A percentile compares a stretch with the other conserved stretches of the same genome.
Evolutionary conservation across 2,797 vertebrate species (phyloP).

Genomic region (Fistularia commersonii): DNA sequence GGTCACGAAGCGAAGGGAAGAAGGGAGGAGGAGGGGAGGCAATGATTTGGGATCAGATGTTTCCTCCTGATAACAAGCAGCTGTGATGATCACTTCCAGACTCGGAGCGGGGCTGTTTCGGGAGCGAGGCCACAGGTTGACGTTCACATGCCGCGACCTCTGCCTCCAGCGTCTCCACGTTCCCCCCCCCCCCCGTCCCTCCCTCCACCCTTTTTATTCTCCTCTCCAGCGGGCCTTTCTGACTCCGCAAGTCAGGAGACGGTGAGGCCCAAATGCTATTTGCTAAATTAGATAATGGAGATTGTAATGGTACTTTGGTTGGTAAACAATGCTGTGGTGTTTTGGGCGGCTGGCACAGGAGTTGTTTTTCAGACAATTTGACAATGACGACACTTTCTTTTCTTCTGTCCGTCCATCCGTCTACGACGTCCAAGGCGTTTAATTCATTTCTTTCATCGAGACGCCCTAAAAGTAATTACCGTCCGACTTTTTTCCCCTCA

Average conservation of each 20-base stretch:
- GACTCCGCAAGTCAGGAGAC: conserved; percentile 56
- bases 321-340: conserved; percentile 51
- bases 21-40: conserved; percentile 15
- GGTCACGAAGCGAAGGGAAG: conserved; percentile 13
- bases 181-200: background rate
- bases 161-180: background rate
- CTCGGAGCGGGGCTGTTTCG: conserved; percentile 19
- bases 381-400: conserved; percentile 2
- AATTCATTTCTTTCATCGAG: no score
- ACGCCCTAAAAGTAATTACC: no score
- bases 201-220: conserved; percentile 6
- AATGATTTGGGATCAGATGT: conserved; percentile 69
- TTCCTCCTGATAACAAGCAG: conserved; percentile 68
- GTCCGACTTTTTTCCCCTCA: no score
- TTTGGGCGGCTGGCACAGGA: conserved; percentile 17
- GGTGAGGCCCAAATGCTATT: conserved; percentile 59
- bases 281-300: conserved; percentile 64
- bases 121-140: conserved; percentile 46
- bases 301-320: conserved; percentile 34
- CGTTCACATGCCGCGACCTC: conserved; percentile 36
- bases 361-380: conserved; percentile 16
- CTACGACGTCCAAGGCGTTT: no score
- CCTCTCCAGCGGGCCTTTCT: conserved; percentile 20
- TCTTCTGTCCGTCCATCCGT: background rate
- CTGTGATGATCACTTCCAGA: conserved; percentile 66